Conservation (phyloP, 2,797 vertebrate species). For the Botia almorhae region DNA sequence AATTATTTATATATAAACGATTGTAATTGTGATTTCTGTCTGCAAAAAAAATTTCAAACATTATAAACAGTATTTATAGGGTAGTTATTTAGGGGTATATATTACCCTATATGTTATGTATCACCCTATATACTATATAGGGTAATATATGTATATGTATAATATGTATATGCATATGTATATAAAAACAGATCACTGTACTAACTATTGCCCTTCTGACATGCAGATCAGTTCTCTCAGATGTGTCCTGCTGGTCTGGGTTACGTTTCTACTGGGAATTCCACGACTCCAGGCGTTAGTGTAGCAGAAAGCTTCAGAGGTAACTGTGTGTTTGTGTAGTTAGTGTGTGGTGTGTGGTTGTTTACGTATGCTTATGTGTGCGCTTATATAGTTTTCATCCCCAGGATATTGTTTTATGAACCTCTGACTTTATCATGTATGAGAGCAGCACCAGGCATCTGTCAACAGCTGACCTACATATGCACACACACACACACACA, state of each 20-base stretch:
- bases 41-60: not conserved
- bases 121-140: no score
- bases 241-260: constrained; percentile 94
- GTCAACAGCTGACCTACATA: constrained; percentile 51
- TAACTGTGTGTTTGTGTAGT: constrained; percentile 56
- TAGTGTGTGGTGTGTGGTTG: no score
- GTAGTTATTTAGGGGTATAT: no score
- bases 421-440: constrained; percentile 1
- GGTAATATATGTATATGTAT: no score
- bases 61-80: no score
- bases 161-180: no score
- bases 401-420: not conserved
- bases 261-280: constrained; percentile 82
- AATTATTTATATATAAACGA: no score
- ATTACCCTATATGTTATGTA: no score
- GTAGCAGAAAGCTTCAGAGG: constrained; percentile 83
- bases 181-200: not conserved
- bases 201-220: not conserved
- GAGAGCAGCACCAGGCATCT: constrained; percentile 22
- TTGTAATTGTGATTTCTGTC: no score
- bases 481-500: constrained; percentile 30
- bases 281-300: constrained; percentile 69
- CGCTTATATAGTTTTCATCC: no score
- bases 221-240: constrained; percentile 87
- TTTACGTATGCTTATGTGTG: no score